phyloP scores from a whole-genome alignment of 2,888 invertebrate genomes.

The Lordiphosa andalusiaca region DNA sequence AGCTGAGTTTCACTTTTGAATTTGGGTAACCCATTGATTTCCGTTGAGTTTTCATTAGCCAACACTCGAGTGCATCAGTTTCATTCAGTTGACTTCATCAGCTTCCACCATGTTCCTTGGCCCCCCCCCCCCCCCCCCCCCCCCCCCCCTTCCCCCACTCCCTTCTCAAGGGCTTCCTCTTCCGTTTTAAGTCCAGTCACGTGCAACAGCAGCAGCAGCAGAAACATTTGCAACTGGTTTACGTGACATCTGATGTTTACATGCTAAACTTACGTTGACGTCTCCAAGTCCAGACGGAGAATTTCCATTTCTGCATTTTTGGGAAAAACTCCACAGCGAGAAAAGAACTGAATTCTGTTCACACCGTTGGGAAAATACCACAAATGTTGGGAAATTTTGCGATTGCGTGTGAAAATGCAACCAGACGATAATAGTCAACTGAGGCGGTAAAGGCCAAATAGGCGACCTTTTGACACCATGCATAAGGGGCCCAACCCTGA shows the following conservation, averaged over 20 bases:
- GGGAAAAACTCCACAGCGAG: no score
- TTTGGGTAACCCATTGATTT: constrained; percentile 19
- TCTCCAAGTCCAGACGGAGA: constrained; percentile 9
- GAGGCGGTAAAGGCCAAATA: background rate
- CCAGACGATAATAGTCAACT: constrained; percentile 17
- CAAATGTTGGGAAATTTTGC: constrained; percentile 32
- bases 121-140: no score
- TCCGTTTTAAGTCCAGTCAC: constrained; percentile 7
- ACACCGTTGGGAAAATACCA: constrained; percentile 7
- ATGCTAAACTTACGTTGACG: constrained; percentile 13
- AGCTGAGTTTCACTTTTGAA: no score
- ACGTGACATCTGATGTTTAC: constrained; percentile 16
- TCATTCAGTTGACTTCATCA: no score
- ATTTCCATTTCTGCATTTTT: no score
- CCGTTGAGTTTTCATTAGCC: constrained; percentile 7
- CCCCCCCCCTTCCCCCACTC: no score
- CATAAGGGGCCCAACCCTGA: no score
- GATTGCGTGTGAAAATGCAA: constrained; percentile 71
- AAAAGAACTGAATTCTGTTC: no score
- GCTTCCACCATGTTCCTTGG: no score
- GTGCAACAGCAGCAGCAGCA: constrained; percentile 7
- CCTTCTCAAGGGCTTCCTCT: no score
- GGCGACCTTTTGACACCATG: no score
- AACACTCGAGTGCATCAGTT: no score
- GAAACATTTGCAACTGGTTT: constrained; percentile 21